Base-by-base conservation (phyloP, 2,888 invertebrate genomes). In the Dryadula phaetusa region DNA sequence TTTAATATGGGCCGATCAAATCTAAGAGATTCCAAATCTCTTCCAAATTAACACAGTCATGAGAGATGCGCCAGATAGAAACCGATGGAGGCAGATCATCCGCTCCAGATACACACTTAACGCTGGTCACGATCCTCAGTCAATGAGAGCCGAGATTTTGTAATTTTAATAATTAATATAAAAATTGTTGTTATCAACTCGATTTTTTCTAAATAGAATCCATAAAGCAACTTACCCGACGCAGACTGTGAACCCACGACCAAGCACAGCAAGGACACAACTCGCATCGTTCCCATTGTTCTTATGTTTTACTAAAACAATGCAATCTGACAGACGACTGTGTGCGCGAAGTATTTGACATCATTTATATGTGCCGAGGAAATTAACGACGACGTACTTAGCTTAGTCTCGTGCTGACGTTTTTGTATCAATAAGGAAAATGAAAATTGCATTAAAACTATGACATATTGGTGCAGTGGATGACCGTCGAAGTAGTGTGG, bases 331-430 rank as follows among this genome's bases (percentile, higher is more conserved):
- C 2, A 28, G 28, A 8, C 44, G 42, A 60, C 44, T 44, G 60
- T 32, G 28, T 20, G 46, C 12, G 25, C 44, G 18, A 16, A 44
- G 44, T 28, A 28, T 46, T 44, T 14, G 28, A 28, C 2, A 18
- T 28, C 46, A 60, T 20, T 60, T 60, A 60, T 60, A 60, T 60
- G 28, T 60, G 14, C 60, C 20, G 14, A 44, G 32, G 18, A 60
- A 44, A 16, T 18, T 18, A 14, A 44, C 8, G 60, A 44, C 60
- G 60, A 32, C 18, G 14, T 60, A 2, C 7, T 12, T 18, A 7
- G 3, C 20, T 44, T n/a, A 6, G n/a, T 25, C n/a, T 40, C n/a
- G n/a, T 18, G 1, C 18, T 0, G 3, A 14, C 7, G 8, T 16
- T 25, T 28, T 60, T 32, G 12, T 4, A 12, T 42, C 18, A 5